These are phyloP conservation scores for Hypanus sabinus DNA, from an alignment of 2,113 vertebrate genomes.

Conservation along the genomic window DNA sequence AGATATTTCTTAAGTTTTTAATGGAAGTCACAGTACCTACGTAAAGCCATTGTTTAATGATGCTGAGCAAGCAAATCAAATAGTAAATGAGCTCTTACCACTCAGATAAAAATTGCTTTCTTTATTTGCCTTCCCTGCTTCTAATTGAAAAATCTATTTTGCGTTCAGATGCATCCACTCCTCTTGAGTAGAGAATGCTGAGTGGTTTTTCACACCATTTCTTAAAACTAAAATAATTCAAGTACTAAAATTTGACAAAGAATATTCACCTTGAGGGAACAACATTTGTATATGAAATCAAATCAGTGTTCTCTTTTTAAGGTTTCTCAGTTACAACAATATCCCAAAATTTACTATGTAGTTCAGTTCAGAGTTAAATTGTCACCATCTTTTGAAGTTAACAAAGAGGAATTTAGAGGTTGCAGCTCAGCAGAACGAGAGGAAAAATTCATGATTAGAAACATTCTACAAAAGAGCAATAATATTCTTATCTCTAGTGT, in stretches of 20 bases:
- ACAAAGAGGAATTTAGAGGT: background rate
- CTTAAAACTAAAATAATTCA: background rate
- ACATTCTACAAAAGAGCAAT: background rate
- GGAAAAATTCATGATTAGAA: background rate
- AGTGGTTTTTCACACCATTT: background rate
- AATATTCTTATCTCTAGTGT: background rate
- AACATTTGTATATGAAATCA: background rate
- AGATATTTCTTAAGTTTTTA: background rate
- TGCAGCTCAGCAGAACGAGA: background rate
- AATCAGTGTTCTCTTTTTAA: background rate
- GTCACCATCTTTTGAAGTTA: background rate
- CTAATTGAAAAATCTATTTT: slow-evolving; percentile 14
- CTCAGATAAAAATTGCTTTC: background rate
- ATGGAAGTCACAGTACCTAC: background rate
- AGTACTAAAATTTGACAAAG: background rate
- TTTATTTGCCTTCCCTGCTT: background rate
- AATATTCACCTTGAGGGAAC: background rate
- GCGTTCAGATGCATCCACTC: background rate
- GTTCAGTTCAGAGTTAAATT: background rate
- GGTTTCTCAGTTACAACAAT: background rate
- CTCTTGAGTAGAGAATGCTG: background rate
- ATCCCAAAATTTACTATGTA: background rate
- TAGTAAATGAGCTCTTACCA: background rate
- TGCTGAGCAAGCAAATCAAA: background rate
- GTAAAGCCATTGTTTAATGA: background rate